Evolutionary conservation across 2,888 invertebrate species (phyloP), one percentile per base, ranked within the genome.

Genomic region (Julus scandinavius): DNA sequence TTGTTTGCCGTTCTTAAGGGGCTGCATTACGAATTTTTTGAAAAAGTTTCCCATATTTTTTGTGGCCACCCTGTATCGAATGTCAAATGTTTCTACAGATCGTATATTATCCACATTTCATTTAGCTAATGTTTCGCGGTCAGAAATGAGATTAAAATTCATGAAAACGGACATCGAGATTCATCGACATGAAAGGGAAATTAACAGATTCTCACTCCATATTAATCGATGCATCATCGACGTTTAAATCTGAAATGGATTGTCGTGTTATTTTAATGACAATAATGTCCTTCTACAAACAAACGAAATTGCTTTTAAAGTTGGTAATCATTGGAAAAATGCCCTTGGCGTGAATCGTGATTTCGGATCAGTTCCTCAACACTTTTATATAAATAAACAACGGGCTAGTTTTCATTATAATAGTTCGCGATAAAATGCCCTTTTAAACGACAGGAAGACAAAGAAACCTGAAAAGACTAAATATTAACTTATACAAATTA

Each of bases 101-200:
- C 72, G 20, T 29, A n/a, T n/a, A 9, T 20, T 72, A 20, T 20
- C 5, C 7, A 3, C 72, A 6, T 72, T 72, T 72, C 20, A 72
- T 72, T 72, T 20, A 20, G 72, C 72, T 72, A 72, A 72, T 72
- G 72, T 20, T 72, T 29, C 5, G 29, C 29, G 72, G 72, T 72
- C 72, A 72, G 72, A 4, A 29, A 72, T 72, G 20, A 29, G 72
- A 72, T 72, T 72, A 72, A 72, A 72, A 20, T 72, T 72, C 72
- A 72, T 72, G 45, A 72, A 72, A 9, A 20, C 72, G 5, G 9
- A 20, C 29, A 72, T 72, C 6, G 6, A 72, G 11, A 29, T 29
- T 29, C 20, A 72, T 72, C 20, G 29, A 20, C 72, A 11, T 29
- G 29, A 29, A 54, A 29, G 72, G 9, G 11, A 72, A 29, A 72